These are phyloP conservation scores for Blera fallax DNA, from an alignment of 2,888 invertebrate genomes.

Conservation along the genomic window DNA sequence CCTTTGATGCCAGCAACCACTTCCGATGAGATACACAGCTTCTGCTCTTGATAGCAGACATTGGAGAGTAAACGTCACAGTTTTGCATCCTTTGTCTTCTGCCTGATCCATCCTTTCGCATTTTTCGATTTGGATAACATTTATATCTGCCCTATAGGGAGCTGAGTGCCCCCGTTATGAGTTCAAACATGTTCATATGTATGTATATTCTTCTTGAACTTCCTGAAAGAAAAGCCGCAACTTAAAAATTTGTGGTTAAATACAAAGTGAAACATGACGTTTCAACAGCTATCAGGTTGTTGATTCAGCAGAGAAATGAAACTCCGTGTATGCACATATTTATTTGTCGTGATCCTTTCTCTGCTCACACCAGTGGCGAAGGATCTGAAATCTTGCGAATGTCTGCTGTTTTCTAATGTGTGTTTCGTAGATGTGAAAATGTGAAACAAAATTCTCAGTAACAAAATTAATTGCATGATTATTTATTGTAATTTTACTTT, in stretches of 20 bases:
- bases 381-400: too few relatives aligned
- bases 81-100: too few relatives aligned
- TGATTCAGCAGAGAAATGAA: neutral
- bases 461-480: neutral
- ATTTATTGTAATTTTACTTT: neutral
- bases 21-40: too few relatives aligned
- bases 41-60: too few relatives aligned
- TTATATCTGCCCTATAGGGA: too few relatives aligned
- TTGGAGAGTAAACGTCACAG: too few relatives aligned
- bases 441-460: neutral
- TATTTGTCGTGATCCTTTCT: neutral
- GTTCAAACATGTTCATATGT: too few relatives aligned
- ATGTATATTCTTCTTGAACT: too few relatives aligned
- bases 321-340: neutral
- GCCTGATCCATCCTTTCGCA: too few relatives aligned
- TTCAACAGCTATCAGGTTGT: neutral
- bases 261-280: neutral
- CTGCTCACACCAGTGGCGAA: too few relatives aligned
- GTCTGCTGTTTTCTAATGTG: neutral
- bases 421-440: constrained; percentile 3
- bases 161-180: neutral
- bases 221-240: neutral
- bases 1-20: too few relatives aligned
- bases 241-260: neutral
- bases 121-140: too few relatives aligned